Percentiles rank a stretch among this genome's conserved stretches.
Conservation (phyloP, 2,888 invertebrate species). For the Xestia xanthographa region DNA sequence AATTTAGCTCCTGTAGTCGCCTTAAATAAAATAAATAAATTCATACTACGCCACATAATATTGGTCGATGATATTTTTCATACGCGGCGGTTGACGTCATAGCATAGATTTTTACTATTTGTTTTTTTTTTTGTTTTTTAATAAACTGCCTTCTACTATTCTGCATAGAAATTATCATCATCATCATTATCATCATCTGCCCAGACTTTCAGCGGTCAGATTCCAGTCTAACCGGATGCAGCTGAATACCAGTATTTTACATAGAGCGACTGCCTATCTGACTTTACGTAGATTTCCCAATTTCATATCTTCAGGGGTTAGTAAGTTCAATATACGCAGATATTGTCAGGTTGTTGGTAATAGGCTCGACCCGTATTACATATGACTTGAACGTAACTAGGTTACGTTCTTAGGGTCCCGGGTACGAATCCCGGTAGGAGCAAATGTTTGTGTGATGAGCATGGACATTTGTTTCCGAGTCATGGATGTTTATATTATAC, state of each 20-base stretch:
- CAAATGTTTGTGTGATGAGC: no score
- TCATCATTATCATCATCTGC: not conserved
- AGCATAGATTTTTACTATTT: conserved; percentile 35
- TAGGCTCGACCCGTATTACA: not conserved
- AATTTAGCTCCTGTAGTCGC: no score
- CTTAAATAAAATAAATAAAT: conserved; percentile 28
- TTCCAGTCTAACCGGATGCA: not conserved
- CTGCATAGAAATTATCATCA: conserved; percentile 25
- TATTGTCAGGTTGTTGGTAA: not conserved
- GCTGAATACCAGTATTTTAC: not conserved
- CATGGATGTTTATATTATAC: no score
- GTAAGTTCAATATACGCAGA: not conserved
- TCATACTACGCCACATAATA: conserved; percentile 28
- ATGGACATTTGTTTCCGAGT: no score
- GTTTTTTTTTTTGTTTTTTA: conserved; percentile 4
- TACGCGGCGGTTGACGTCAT: conserved; percentile 42
- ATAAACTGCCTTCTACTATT: conserved; percentile 12
- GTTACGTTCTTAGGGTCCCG: no score
- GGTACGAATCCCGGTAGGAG: no score
- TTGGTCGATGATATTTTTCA: conserved; percentile 51
- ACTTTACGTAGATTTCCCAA: not conserved
- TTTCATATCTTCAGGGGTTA: not conserved
- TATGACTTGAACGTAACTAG: not conserved
- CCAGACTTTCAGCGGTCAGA: not conserved
- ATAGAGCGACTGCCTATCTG: not conserved